Evolutionary conservation across 1,140 invertebrate species (phyloP).

Genomic region (Drosophila kikkawai): DNA sequence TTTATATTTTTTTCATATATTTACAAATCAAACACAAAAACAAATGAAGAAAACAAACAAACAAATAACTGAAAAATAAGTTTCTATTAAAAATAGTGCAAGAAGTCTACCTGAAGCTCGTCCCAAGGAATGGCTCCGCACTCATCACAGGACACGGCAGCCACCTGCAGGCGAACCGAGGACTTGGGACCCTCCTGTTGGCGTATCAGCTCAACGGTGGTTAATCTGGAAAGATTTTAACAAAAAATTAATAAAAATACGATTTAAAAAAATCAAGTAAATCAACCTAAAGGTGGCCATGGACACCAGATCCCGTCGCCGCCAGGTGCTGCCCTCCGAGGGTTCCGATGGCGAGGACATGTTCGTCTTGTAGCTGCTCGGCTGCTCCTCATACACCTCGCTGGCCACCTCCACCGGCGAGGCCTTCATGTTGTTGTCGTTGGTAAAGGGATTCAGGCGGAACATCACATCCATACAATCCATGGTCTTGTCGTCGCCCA

Average conservation of each 20-base stretch:
- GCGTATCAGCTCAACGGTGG: constrained; percentile 92
- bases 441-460: constrained; percentile 83
- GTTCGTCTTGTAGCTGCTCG: constrained; percentile 87
- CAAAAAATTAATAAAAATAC: not conserved
- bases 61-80: constrained; percentile 18
- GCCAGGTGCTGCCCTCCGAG: constrained; percentile 91
- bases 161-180: constrained; percentile 90
- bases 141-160: constrained; percentile 91
- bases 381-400: constrained; percentile 93
- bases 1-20: constrained; percentile 28
- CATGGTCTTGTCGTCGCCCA: constrained; percentile 88
- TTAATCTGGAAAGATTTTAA: constrained; percentile 86
- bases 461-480: constrained; percentile 89
- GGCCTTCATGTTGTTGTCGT: constrained; percentile 85
- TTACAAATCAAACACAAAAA: constrained; percentile 60
- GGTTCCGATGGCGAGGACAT: constrained; percentile 91
- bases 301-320: constrained; percentile 91
- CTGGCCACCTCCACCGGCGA: constrained; percentile 91
- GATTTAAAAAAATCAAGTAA: not conserved
- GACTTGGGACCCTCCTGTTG: constrained; percentile 92
- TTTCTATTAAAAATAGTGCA: constrained; percentile 9
- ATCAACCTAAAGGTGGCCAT: constrained; percentile 84
- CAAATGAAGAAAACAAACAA: constrained; percentile 22
- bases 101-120: constrained; percentile 92
- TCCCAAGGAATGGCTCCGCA: constrained; percentile 95